Base-by-base conservation (phyloP, 2,888 invertebrate species). In the Drosophila prostipennis region DNA sequence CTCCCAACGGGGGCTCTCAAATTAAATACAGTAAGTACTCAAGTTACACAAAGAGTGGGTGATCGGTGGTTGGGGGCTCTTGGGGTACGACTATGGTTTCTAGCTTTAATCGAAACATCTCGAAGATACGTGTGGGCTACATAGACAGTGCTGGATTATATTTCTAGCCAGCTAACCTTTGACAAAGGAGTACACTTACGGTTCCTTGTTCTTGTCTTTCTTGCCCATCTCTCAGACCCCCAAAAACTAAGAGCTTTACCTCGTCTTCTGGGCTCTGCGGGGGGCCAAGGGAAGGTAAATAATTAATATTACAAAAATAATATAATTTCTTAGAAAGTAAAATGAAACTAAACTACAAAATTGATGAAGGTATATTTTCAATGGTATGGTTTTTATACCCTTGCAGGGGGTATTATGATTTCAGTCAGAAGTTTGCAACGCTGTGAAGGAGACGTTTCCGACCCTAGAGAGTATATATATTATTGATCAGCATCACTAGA, bases 141-240 rank as follows among this genome's bases (percentile, higher is more conserved):
- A 54, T 45, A 54, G 40, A 69, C 40, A 65, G 77, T 85, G 88
- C 84, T 80, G 57, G 37, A 79, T 46, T 59, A 48, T 60, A 67
- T 6, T 42, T 69, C 72, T 78, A 86, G 87, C 83, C 59, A 68
- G 71, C 72, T 79, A 89, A 54, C 52, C 64, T 63, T 42, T 36
- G 40, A 23, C 16, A 51, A 42, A 53, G 43, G 53, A 71, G 42
- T 43, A 34, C 73, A 90, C 90, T 91, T 90, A 90, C 90, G 79
- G 79, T 79, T 90, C 90, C 79, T 91, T 90, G 70, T 90, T 90
- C 70, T 90, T 90, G 78, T 90, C 90, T 90, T 90, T 90, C 74
- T 90, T 91, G 83, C 90, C 90, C 90, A 90, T 90, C 43, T 90
- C 43, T 37, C 32, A 68, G 58, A 70, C 36, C 43, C 71, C 55